Evolutionary conservation across 2,113 vertebrate genomes (phyloP), one percentile per base, ranked within the genome.

Genomic region (Nettapus auritus): DNA sequence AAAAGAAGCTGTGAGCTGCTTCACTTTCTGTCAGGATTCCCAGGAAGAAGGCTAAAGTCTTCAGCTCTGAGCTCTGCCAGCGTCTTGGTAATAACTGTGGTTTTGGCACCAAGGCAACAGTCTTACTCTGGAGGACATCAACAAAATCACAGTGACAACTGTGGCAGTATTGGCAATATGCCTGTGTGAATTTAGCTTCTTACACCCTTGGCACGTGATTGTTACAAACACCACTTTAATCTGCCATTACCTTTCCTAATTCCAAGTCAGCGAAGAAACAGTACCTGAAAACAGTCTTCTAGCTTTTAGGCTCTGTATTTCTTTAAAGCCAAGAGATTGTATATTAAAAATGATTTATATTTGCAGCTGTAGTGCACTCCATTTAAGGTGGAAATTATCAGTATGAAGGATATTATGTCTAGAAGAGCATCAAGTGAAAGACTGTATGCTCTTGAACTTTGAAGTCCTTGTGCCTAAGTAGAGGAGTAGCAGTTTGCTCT

Each of bases 101-200:
- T 80, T 57, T 38, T 91, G 62, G 76, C 52, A 59, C 23, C 48
- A 62, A 74, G 52, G 38, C 60, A 56, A n/a, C 63, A 64, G 48
- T 68, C 81, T 71, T n/a, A 3, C 34, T 91, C 76, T 89, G 78
- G 92, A 94, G 55, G 60, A 69, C 44, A 60, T 82, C 64, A 93
- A 8, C 53, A 90, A 85, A 79, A 87, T 90, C 79, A 42, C 52
- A 79, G 78, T 86, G 92, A 89, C 84, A 95, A 21, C 56, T 46
- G 63, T 86, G 77, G 52, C 88, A 62, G 33, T 33, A 13, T 0
- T 96, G 86, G 84, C 62, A 3, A 15, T 59, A 42, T 78, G 86
- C 66, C 73, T 22, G 1, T 70, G 53, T 73, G 48, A 84, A 48
- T 55, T 70, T 63, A 78, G n/a, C 78, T 34, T 88, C 50, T 74